phyloP scores from a whole-genome alignment of 2,113 vertebrate species.

The Vanacampus margaritifer region DNA sequence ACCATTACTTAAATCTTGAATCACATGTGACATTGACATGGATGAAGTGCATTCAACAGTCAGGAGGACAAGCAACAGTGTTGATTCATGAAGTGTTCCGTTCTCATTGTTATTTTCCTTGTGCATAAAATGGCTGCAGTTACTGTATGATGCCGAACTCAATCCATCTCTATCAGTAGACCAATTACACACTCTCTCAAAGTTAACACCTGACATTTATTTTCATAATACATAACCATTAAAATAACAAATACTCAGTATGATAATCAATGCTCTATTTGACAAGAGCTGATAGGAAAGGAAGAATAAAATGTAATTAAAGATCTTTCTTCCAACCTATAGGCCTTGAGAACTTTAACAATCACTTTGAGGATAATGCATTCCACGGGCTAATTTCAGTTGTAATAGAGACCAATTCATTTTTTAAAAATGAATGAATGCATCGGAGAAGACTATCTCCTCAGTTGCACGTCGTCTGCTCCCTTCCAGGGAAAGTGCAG shows the following conservation, averaged over 20 bases:
- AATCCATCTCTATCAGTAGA: not conserved
- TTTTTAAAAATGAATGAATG: not conserved
- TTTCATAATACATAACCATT: not conserved
- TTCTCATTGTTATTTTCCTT: not conserved
- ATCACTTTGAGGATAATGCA: not conserved
- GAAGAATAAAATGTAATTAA: constrained; percentile 20
- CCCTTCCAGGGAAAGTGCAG: constrained; percentile 48
- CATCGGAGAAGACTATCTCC: not conserved
- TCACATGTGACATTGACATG: not conserved
- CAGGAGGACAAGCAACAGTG: too few species aligned
- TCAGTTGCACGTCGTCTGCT: constrained; percentile 8
- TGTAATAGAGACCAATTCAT: not conserved
- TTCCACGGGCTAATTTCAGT: not conserved
- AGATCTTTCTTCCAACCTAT: constrained; percentile 24
- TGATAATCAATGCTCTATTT: not conserved
- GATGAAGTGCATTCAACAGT: constrained; percentile 15
- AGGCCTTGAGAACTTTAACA: not conserved
- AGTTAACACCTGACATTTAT: not conserved
- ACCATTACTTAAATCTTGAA: not conserved
- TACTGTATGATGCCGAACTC: not conserved
- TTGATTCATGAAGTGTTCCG: too few species aligned
- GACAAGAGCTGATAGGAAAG: not conserved
- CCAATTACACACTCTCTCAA: not conserved
- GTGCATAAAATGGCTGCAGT: not conserved
- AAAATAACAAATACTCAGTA: not conserved